Conservation (phyloP, 2,888 invertebrate species). For the Parnassius orleans region DNA sequence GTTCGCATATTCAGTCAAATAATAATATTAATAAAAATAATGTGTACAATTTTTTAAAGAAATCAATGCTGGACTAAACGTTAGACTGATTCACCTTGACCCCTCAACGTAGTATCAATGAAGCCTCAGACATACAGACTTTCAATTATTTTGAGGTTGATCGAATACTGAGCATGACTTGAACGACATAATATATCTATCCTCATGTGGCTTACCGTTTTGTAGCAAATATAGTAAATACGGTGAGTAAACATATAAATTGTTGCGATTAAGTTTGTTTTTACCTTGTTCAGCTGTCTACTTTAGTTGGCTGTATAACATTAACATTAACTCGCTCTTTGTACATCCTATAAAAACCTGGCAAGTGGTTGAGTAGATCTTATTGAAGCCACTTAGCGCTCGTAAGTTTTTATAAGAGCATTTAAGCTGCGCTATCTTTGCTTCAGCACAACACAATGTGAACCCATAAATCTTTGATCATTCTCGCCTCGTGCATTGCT, state of each 20-base stretch:
- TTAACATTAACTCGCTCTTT: slow-evolving; percentile 2
- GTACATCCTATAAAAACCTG: slow-evolving; percentile 11
- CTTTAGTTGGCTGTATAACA: background rate
- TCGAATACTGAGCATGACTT: slow-evolving; percentile 44
- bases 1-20: slow-evolving; percentile 5
- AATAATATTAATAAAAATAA: background rate
- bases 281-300: too few species aligned
- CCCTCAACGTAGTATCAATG: slow-evolving; percentile 50
- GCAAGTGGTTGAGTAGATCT: slow-evolving; percentile 26
- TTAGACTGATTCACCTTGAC: slow-evolving; percentile 66
- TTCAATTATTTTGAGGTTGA: slow-evolving; percentile 69
- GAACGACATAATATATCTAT: background rate
- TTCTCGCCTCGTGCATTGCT: slow-evolving; percentile 29
- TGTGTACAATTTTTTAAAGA: slow-evolving; percentile 5
- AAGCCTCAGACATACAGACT: slow-evolving; percentile 46
- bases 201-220: background rate
- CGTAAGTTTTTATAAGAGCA: slow-evolving; percentile 48
- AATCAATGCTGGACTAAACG: slow-evolving; percentile 29
- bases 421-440: slow-evolving; percentile 34
- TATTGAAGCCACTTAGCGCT: slow-evolving; percentile 46
- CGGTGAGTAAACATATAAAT: background rate
- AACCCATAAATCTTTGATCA: slow-evolving; percentile 41
- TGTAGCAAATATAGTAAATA: background rate
- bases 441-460: slow-evolving; percentile 35
- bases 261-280: too few species aligned